Base-by-base conservation (phyloP, 1,140 invertebrate genomes). In the Drosophila lacertosa region DNA sequence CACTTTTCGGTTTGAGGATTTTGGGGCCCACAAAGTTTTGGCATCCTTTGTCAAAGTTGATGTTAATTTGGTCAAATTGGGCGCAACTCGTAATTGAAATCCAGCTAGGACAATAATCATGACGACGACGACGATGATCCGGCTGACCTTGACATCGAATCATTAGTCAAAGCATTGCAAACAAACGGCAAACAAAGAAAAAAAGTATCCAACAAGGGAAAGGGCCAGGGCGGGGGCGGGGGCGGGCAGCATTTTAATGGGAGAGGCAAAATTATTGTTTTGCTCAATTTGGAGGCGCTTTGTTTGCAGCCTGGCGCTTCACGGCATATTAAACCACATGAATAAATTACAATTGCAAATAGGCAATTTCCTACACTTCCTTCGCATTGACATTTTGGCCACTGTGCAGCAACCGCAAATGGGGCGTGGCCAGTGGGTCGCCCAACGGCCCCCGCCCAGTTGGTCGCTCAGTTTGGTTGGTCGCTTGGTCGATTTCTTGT, bases 341-440 rank as follows among this genome's bases (percentile, higher is more conserved):
- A 88, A 88, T 88, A 88, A 88, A 88, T 88, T 88, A 88, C 82
- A 88, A 88, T 88, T 86, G 82, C 82, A 88, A 88, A 88, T 88
- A 88, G 82, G 82, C 82, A 88, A 88, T 88, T 88, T 88, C 82
- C 82, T 88, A 82, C 83, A 88, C 82, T 88, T 88, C 82, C 82
- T 88, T 88, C 77, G 77, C 75, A 75, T 86, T 65, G 69, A 58
- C 82, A 82, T 74, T 88, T 63, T 63, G 18, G 24, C 59, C 33
- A 67, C 70, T 48, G 57, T 50, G 39, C 73, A 62, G 39, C 58
- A 74, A 74, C 74, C 65, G 63, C 77, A 83, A 82, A 67, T 77
- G 79, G 71, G 79, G 79, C 79, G 74, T 82, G 79, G 70, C 62
- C 59, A 55, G 57, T 42, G 35, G 42, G 70, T 45, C 39, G 57